phyloP scores from a whole-genome alignment of 2,888 invertebrate species.

The Laspeyria flexula region DNA sequence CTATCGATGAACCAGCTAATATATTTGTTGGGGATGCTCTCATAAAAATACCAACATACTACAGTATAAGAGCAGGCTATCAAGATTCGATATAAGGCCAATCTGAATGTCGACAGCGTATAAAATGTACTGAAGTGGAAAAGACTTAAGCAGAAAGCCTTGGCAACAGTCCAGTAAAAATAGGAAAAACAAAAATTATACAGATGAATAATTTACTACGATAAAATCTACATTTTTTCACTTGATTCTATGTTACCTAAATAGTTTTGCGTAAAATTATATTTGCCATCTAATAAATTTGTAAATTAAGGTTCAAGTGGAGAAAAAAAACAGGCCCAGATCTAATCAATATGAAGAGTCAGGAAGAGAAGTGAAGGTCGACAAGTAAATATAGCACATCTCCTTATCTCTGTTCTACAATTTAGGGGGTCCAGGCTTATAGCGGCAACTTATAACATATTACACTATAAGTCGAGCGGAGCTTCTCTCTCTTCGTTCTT shows the following conservation, averaged over 20 bases:
- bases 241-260: background rate
- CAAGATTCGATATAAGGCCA: background rate
- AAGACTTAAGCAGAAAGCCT: background rate
- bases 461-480: too few species aligned
- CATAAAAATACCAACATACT: background rate
- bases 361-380: too few species aligned
- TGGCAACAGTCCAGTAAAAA: constrained; percentile 1
- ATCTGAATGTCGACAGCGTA: background rate
- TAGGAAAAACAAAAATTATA: constrained; percentile 2
- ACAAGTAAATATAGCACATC: too few species aligned
- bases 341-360: too few species aligned
- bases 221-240: background rate
- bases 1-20: background rate
- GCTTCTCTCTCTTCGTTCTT: too few species aligned
- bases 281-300: too few species aligned
- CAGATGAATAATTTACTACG: constrained; percentile 3
- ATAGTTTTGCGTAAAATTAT: too few species aligned
- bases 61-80: background rate
- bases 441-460: too few species aligned
- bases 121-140: background rate
- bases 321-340: too few species aligned
- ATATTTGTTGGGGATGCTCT: background rate
- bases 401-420: too few species aligned
- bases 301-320: too few species aligned
- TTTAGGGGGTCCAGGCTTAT: too few species aligned